Base-by-base conservation (phyloP, 2,113 vertebrate genomes). In the Rana temporaria region DNA sequence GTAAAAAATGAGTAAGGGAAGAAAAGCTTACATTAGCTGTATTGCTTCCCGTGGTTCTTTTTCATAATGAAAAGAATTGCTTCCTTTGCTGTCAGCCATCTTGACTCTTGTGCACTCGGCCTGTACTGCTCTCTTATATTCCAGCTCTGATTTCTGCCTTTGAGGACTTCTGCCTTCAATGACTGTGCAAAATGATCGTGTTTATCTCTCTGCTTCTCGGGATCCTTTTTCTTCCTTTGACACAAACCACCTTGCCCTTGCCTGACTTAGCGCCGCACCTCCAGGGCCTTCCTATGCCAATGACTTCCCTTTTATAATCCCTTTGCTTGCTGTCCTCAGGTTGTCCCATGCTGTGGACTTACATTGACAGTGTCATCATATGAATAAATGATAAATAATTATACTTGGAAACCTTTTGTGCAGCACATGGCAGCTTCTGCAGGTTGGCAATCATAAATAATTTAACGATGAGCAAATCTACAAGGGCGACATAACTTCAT, bases 351-450 rank as follows among this genome's bases (percentile, higher is more conserved):
- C 48, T 67, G 76, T 55, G 75, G 62, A 78, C 65, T 42, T 78
- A 78, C 62, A 78, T 66, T 78, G 75, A 66, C 75, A 55, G 62
- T 78, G 75, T 66, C 75, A 66, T 62, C 48, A 9, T 65, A 78
- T 78, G 62, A 78, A 69, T 69, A 59, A 79, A 68, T 68, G 52
- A 79, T 68, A 79, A 34, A 79, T 69, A 79, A 79, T 79, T 79
- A 69, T 53, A 79, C 78, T 60, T 79, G 78, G 78, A 79, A 79
- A 79, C 65, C 68, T 79, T 79, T 69, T 79, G 55, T 66, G 3
- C 34, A 60, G 65, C 26, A 53, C 66, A 69, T 56, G 34, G 53
- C 65, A 38, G 65, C 55, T 70, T 69, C 48, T 78, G 26, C 22
- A 42, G 24, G 65, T 79, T 79, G 78, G 69, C 77, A 79, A 34